Percentiles rank a stretch among this genome's conserved stretches.
These are phyloP conservation scores for Proisotoma minuta DNA, from an alignment of 2,888 invertebrate genomes.

Conservation along the genomic window DNA sequence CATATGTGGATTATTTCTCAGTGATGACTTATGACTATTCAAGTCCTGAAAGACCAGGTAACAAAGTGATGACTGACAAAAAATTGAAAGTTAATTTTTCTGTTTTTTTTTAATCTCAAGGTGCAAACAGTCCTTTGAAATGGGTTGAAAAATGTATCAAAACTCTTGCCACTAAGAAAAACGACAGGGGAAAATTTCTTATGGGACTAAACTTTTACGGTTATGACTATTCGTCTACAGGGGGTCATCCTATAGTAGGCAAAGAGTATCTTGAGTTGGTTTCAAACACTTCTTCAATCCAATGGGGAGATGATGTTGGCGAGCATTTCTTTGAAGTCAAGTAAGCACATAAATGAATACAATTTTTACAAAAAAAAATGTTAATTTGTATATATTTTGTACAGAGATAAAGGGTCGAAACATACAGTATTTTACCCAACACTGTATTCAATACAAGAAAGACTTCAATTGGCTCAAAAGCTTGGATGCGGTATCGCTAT, in stretches of 20 bases:
- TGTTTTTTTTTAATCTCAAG: slow-evolving; percentile 52
- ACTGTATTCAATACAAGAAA: slow-evolving; percentile 72
- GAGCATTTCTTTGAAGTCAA: slow-evolving; percentile 83
- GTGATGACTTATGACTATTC: slow-evolving; percentile 98
- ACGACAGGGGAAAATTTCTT: slow-evolving; percentile 68
- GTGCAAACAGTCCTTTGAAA: slow-evolving; percentile 80
- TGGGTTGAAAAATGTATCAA: slow-evolving; percentile 78
- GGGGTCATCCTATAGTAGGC: slow-evolving; percentile 77
- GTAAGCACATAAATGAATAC: slow-evolving; percentile 56
- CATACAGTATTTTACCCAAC: slow-evolving; percentile 85
- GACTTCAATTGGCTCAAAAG: slow-evolving; percentile 72
- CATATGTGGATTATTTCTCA: slow-evolving; percentile 77
- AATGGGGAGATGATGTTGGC: slow-evolving; percentile 69
- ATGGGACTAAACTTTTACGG: slow-evolving; percentile 92
- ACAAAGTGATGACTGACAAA: not conserved
- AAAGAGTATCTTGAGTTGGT: slow-evolving; percentile 71
- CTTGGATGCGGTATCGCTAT: slow-evolving; percentile 68
- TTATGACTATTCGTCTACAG: slow-evolving; percentile 76
- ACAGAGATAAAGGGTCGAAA: slow-evolving; percentile 63
- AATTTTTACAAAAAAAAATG: not conserved
- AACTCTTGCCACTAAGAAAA: slow-evolving; percentile 61
- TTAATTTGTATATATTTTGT: not conserved
- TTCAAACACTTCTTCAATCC: slow-evolving; percentile 67
- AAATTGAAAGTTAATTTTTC: not conserved
- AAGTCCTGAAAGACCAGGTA: slow-evolving; percentile 72